Percentiles rank a stretch among this genome's conserved stretches.
phyloP scores from a whole-genome alignment of 2,797 vertebrate genomes.

The Sebastes vulpes region DNA sequence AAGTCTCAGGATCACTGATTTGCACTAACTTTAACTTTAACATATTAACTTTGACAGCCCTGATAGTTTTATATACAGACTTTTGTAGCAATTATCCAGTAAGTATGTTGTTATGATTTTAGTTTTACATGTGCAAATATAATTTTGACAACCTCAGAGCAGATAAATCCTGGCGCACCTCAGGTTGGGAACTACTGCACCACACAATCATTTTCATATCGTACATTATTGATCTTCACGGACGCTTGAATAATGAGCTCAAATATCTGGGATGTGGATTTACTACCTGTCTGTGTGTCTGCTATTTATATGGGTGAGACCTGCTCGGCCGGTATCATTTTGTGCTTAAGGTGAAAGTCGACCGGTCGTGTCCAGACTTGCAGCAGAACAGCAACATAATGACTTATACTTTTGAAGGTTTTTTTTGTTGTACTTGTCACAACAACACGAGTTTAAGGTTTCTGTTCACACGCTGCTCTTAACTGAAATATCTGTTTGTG shows the following conservation, averaged over 20 bases:
- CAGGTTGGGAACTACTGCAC: too few species aligned
- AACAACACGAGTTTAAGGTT: background rate
- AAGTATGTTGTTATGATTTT: too few species aligned
- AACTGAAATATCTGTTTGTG: background rate
- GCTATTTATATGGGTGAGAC: background rate
- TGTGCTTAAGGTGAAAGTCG: conserved; percentile 1
- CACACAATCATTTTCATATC: too few species aligned
- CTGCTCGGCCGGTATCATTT: background rate
- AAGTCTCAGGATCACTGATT: too few species aligned
- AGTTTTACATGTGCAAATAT: too few species aligned
- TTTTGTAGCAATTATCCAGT: too few species aligned
- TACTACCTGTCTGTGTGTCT: background rate
- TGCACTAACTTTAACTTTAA: too few species aligned
- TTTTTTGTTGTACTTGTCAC: background rate
- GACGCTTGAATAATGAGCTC: conserved; percentile 10
- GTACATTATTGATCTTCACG: background rate
- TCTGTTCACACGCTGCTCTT: conserved; percentile 2
- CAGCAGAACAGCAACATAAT: background rate
- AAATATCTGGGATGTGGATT: conserved; percentile 5
- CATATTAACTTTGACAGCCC: too few species aligned
- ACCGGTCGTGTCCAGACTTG: conserved; percentile 46
- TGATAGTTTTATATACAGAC: too few species aligned
- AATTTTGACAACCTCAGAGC: too few species aligned
- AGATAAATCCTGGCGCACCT: too few species aligned
- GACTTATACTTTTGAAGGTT: background rate